Base-by-base conservation (phyloP, 2,113 vertebrate genomes). In the Hyperopisus bebe region DNA sequence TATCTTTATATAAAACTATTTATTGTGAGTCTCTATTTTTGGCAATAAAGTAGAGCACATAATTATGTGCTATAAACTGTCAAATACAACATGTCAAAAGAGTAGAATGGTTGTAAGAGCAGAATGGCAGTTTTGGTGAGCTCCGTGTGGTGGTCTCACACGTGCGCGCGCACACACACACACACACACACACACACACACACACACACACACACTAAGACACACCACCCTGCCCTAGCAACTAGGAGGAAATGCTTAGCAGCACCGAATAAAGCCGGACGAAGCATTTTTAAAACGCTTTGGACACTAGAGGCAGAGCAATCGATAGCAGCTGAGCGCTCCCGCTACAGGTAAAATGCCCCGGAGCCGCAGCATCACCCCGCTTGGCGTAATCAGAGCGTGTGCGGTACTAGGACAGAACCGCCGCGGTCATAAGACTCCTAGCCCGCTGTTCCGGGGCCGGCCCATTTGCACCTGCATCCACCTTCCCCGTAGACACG, bases 231-330 rank as follows among this genome's bases (percentile, higher is more conserved):
- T 89, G 19, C 4, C 39, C 39, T n/a, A 58, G 35, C 50, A 35
- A 7, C 21, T 35, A 77, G 31, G 70, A 39, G 55, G 31, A 74
- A 42, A 87, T 50, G 62, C 84, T 55, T 46, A 90, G 89, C 62
- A n/a, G 31, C 4, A 88, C 83, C 87, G 89, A 92, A 91, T 92
- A 92, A 92, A 91, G 90, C 91, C 90, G 89, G 92, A 92, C 90
- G 90, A 92, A 93, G 92, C 90, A 87, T 91, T 92, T 91, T 93
- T 91, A 88, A 92, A 91, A 91, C 3, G 84, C 90, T 89, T 88
- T 90, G 91, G 91, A 92, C 88, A 88, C 90, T 89, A 88, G 86
- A 91, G 90, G 92, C 44, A 84, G 82, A 74, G 58, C 89, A 66
- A 93, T 93, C 93, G 91, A 93, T 93, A 92, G 51, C 35, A 44